phyloP scores from a whole-genome alignment of 2,797 vertebrate species.

The Heterohyrax brucei region DNA sequence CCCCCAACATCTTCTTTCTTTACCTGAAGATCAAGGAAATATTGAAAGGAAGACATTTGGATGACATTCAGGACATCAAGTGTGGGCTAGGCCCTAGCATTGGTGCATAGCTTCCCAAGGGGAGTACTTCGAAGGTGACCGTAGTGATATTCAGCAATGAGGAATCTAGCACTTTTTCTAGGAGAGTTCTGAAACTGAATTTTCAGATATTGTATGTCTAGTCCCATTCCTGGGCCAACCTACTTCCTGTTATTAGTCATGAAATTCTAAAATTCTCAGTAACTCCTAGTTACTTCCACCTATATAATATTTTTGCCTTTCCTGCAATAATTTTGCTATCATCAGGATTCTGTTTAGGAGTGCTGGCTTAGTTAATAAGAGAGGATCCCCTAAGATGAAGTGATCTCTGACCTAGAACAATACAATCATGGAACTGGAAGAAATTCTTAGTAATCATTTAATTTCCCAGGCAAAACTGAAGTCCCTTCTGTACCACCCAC shows the following conservation, averaged over 20 bases:
- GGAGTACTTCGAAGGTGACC: too few relatives aligned
- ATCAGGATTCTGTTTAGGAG: constrained; percentile 38
- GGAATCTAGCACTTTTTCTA: too few relatives aligned
- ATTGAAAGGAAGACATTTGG: too few relatives aligned
- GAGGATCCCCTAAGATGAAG: neutral
- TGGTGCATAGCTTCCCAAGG: too few relatives aligned
- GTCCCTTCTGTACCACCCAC: constrained; percentile 10
- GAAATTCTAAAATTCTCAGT: neutral
- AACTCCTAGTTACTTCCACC: neutral
- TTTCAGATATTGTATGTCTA: too few relatives aligned
- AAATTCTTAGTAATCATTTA: neutral
- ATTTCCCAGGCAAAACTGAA: constrained; percentile 44
- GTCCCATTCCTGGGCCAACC: neutral
- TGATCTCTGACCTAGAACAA: neutral
- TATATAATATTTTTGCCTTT: neutral
- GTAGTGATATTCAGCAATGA: too few relatives aligned
- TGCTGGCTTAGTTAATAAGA: constrained; percentile 19
- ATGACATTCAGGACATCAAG: too few relatives aligned
- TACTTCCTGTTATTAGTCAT: neutral
- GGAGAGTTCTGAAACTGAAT: too few relatives aligned
- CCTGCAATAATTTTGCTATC: constrained; percentile 26
- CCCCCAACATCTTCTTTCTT: too few relatives aligned
- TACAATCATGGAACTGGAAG: neutral
- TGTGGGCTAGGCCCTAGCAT: too few relatives aligned
- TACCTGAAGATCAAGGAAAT: too few relatives aligned